Base-by-base conservation (phyloP, 2,888 invertebrate species). In the Mycalesis mineus region DNA sequence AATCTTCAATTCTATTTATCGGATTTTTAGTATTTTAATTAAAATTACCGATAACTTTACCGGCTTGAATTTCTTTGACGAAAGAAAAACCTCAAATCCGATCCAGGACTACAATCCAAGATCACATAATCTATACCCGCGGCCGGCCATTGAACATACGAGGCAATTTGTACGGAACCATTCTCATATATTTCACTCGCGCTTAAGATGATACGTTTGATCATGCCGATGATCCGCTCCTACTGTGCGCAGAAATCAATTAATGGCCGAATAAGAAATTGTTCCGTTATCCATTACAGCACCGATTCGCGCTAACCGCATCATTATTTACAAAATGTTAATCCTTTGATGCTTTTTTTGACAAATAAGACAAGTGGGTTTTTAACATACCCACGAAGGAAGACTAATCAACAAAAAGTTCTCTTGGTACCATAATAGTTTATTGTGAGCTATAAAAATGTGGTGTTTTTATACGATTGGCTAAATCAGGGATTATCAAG, bases 221-320 rank as follows among this genome's bases (percentile, higher is more conserved):
- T 33, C 15, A 15, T 13, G 14, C 22, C 45, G 15, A 33, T 33
- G 14, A 15, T 45, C 14, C 50, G 22, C 14, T 37, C 9, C 29
- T 31, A 51, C 47, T 17, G 45, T 47, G 31, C 58, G 62, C 62
- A 44, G 62, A 69, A 75, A 75, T 77, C 78, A 80, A 82, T 82
- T 77, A 77, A 75, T 77, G 75, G 63, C 67, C 74, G 76, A 78
- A 77, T 73, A 75, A 68, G 74, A 75, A 66, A 65, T 65, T 64
- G 55, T 60, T 59, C 81, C 82, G 82, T 82, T 82, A 82, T 44
- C 69, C 64, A 77, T 80, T 80, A 74, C 76, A 65, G 2, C 69
- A 70, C 59, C 64, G 71, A 74, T 78, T 75, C 72, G 69, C 13
- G 14, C 44, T 52, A 36, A 55, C 33, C 50, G 37, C 50, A 51